Percentiles rank a stretch among this genome's conserved stretches.
phyloP scores from a whole-genome alignment of 2,113 vertebrate species.

The Mesembrinibis cayennensis region DNA sequence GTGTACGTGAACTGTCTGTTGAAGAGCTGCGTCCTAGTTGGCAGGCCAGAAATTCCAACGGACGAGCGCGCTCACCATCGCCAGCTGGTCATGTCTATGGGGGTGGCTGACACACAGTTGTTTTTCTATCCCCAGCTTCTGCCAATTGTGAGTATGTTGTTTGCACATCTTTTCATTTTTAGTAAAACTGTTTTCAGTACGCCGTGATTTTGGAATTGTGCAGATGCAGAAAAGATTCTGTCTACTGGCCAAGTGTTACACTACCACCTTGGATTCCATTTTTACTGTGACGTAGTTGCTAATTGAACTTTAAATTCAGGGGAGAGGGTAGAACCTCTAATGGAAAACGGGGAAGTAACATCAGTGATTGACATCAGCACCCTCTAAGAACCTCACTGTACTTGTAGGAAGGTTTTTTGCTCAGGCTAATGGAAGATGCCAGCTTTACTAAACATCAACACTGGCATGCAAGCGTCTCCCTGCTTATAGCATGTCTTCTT shows the following conservation, averaged over 20 bases:
- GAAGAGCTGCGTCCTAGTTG: slow-evolving; percentile 84
- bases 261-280: neutral
- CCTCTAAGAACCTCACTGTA: neutral
- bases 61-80: slow-evolving; percentile 87
- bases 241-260: neutral
- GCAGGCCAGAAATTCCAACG: slow-evolving; percentile 82
- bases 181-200: too few species aligned
- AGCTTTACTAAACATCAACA: neutral
- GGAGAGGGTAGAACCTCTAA: neutral
- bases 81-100: slow-evolving; percentile 86
- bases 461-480: neutral
- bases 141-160: slow-evolving; percentile 80
- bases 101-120: slow-evolving; percentile 88
- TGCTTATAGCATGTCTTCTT: neutral
- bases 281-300: neutral
- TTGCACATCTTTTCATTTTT: neutral
- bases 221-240: neutral
- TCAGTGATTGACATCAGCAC: neutral
- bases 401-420: neutral
- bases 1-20: slow-evolving; percentile 93
- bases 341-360: neutral
- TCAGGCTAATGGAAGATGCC: neutral
- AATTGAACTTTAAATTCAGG: neutral
- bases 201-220: too few species aligned
- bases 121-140: slow-evolving; percentile 90